Conservation (phyloP, 2,797 vertebrate genomes). For the Antennarius maculatus region DNA sequence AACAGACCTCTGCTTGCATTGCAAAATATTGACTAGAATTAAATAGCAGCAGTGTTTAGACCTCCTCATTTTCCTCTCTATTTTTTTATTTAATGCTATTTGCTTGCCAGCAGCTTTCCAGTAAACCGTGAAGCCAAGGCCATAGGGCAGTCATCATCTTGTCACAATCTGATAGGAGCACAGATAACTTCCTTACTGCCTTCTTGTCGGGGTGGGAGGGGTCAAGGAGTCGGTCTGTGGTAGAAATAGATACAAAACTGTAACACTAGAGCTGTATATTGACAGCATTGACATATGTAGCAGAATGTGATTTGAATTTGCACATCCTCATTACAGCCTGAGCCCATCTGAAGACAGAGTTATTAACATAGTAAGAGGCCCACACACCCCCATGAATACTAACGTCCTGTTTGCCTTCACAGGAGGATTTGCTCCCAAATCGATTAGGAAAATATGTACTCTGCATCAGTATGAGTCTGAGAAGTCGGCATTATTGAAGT, state of each 20-base stretch:
- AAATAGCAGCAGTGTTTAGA: conserved; percentile 38
- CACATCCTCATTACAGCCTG: conserved; percentile 74
- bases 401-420: conserved; percentile 72
- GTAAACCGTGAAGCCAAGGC: conserved; percentile 59
- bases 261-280: conserved; percentile 56
- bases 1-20: conserved; percentile 32
- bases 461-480: conserved; percentile 76
- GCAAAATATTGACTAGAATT: conserved; percentile 55
- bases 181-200: conserved; percentile 56
- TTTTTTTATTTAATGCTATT: conserved; percentile 38
- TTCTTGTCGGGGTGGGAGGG: conserved; percentile 50
- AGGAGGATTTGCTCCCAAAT: conserved; percentile 72
- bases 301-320: conserved; percentile 76
- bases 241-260: conserved; percentile 54
- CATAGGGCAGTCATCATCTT: conserved; percentile 71
- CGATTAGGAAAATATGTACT: conserved; percentile 83
- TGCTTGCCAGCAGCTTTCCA: conserved; percentile 51
- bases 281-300: conserved; percentile 79
- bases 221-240: conserved; percentile 59
- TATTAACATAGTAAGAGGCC: conserved; percentile 75
- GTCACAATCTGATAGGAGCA: conserved; percentile 70
- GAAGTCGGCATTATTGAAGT: conserved; percentile 69
- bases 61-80: conserved; percentile 40
- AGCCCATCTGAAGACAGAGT: conserved; percentile 70
- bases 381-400: conserved; percentile 73